Evolutionary conservation across 1,140 invertebrate species (phyloP), one percentile per base, ranked within the genome.

Genomic region (Arion vulgaris): DNA sequence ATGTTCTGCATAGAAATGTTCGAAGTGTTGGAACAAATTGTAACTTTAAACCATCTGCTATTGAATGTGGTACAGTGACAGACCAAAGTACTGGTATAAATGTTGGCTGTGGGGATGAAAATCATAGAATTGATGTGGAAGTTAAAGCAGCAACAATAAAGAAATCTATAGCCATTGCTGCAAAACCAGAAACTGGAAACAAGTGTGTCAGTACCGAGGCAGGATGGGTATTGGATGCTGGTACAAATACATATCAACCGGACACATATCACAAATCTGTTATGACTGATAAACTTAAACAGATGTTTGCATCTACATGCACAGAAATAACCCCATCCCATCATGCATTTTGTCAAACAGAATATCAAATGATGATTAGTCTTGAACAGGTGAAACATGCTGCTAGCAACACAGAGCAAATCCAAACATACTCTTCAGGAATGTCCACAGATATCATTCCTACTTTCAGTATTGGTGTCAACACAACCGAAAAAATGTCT

Each of bases 1-100:
- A 88, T 80, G 87, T 91, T 15, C 83, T 92, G 34, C 88, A 89
- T 34, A 88, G 87, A 57, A 90, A 86, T 85, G 90, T 92, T 4
- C 86, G 87, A 38, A 92, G 87, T 76, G 84, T 91, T 68, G 89
- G 86, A 39, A 85, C 87, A 1, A 89, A 87, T 73, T 90, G 88
- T 84, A 87, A 87, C 32, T 87, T 89, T 41, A 86, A 71, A 66
- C 72, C 80, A 34, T 79, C 86, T 38, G 86, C 72, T 62, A 76
- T 80, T 72, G 83, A 88, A 45, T 80, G 82, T 28, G 86, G 86
- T 23, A 83, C 85, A 69, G 78, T 81, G 62, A 82, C 86, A 72
- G 71, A 87, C 28, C 36, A 85, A 32, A 38, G 51, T 34, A 53
- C 69, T 36, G 79, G 84, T 23, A 83, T 91, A 39, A 89, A 87